These are phyloP conservation scores for Bubalus kerabau DNA, from an alignment of 2,113 vertebrate species.

Conservation along the genomic window DNA sequence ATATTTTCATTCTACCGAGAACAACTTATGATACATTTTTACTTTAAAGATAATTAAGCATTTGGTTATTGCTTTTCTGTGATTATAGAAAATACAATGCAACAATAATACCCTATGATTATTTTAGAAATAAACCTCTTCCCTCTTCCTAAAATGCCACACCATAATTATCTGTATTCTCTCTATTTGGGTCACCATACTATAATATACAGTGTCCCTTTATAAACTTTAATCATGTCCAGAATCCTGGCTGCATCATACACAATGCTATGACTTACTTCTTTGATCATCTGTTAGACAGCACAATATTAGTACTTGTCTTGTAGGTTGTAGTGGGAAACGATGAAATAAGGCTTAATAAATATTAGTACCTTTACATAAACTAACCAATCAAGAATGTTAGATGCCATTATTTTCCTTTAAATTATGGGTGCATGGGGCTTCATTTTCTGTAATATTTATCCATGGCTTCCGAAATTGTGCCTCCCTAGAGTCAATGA, in stretches of 20 bases:
- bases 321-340: not conserved
- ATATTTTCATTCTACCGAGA: not conserved
- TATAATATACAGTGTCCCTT: not conserved
- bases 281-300: not conserved
- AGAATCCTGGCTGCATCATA: not conserved
- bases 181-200: not conserved
- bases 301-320: not conserved
- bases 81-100: not conserved
- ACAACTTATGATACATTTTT: not conserved
- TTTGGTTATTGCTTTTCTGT: not conserved
- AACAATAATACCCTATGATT: not conserved
- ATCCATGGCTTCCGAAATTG: not conserved
- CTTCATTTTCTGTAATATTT: slow-evolving; percentile 3
- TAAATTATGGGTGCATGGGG: not conserved
- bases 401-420: not conserved
- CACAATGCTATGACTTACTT: not conserved
- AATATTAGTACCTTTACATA: not conserved
- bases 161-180: not conserved
- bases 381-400: not conserved
- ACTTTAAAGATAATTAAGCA: not conserved
- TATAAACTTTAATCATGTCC: not conserved
- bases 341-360: not conserved
- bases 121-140: not conserved
- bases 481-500: not conserved
- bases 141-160: not conserved